These are phyloP conservation scores for Mola mola DNA, from an alignment of 2,113 vertebrate species.

Conservation along the genomic window DNA sequence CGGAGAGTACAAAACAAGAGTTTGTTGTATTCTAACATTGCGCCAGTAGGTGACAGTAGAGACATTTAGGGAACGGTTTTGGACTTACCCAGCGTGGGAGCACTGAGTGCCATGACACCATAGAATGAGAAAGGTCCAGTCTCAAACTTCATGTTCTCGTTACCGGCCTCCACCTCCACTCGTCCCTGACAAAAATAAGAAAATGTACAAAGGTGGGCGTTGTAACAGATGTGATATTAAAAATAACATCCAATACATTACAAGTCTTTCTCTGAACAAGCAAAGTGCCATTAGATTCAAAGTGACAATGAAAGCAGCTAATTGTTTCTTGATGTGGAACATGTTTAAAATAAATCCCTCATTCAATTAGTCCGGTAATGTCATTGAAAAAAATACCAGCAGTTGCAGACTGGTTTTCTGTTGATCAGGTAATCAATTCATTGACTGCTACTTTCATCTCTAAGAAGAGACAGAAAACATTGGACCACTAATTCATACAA, in stretches of 20 bases:
- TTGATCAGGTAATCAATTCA: not conserved
- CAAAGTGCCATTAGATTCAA: no score
- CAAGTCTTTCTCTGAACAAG: no score
- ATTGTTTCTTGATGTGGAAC: no score
- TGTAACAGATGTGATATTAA: fast-evolving
- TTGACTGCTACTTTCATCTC: not conserved
- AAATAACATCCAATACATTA: no score
- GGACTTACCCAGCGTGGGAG: constrained; percentile 70
- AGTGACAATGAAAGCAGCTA: no score
- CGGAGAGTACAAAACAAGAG: no score
- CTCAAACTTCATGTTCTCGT: constrained; percentile 99
- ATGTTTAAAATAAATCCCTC: no score
- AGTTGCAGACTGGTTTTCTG: no score
- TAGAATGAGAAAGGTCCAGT: constrained; percentile 94
- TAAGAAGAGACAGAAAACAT: not conserved
- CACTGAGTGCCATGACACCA: constrained; percentile 89
- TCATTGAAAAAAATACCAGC: no score
- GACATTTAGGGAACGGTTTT: not conserved
- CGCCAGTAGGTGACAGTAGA: constrained; percentile 38
- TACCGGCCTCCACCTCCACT: constrained; percentile 95
- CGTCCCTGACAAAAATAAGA: constrained; percentile 83
- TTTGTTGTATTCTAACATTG: not conserved
- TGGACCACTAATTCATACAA: no score
- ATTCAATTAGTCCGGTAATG: no score
- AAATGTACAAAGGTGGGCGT: not conserved